phyloP scores from a whole-genome alignment of 2,888 invertebrate genomes.

The Cerceris ruficornis region DNA sequence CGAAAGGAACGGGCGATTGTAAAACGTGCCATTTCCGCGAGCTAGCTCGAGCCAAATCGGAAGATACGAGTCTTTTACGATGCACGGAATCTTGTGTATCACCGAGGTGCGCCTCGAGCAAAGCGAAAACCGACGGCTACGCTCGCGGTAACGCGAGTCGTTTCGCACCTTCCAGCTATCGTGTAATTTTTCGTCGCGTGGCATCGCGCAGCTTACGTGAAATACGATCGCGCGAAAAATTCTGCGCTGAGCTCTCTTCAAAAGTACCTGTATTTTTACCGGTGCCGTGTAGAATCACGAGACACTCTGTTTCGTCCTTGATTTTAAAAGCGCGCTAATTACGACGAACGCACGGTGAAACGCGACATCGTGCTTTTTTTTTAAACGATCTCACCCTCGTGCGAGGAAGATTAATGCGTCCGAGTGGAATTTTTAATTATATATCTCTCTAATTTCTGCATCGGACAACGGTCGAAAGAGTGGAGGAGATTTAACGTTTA shows the following conservation, averaged over 20 bases:
- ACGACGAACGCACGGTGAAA: too few species aligned
- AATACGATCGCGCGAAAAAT: constrained; percentile 18
- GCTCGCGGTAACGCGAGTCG: constrained; percentile 21
- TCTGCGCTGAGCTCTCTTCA: neutral
- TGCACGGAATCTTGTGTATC: constrained; percentile 45
- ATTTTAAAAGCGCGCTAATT: too few species aligned
- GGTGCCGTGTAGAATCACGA: too few species aligned
- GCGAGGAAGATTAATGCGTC: too few species aligned
- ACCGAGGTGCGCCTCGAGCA: constrained; percentile 9
- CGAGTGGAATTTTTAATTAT: too few species aligned
- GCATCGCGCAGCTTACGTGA: constrained; percentile 11
- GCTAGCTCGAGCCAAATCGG: constrained; percentile 50
- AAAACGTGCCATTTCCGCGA: constrained; percentile 55
- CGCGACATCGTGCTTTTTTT: too few species aligned
- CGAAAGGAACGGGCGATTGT: constrained; percentile 52
- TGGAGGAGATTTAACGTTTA: neutral
- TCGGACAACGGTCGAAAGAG: neutral
- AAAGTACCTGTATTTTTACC: too few species aligned
- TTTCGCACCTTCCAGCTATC: constrained; percentile 31
- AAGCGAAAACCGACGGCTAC: constrained; percentile 7
- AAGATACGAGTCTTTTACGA: constrained; percentile 65
- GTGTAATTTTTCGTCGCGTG: constrained; percentile 40
- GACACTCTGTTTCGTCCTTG: too few species aligned
- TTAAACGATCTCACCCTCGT: too few species aligned
- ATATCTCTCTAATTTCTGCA: too few species aligned